phyloP scores from a whole-genome alignment of 2,888 invertebrate species.

The Pandemis corylana region DNA sequence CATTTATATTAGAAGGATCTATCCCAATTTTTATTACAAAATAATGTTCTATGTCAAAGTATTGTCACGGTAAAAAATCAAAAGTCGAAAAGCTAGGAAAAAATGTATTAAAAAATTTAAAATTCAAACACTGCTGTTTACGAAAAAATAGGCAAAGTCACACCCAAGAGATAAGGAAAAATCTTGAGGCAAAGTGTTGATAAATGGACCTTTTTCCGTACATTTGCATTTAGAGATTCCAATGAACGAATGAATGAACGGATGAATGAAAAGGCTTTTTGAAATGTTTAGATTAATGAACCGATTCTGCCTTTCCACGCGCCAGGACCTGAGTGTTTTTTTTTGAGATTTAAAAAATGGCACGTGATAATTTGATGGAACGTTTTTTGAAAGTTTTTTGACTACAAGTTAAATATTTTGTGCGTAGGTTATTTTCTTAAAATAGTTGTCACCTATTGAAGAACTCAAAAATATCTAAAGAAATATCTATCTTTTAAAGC shows the following conservation, averaged over 20 bases:
- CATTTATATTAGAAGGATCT: too few relatives aligned
- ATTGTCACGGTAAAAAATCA: too few relatives aligned
- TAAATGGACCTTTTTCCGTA: slow-evolving; percentile 28
- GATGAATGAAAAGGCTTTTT: slow-evolving; percentile 20
- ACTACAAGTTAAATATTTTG: not conserved
- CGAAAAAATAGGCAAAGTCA: slow-evolving; percentile 14
- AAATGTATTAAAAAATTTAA: not conserved
- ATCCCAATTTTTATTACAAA: too few relatives aligned
- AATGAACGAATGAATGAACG: slow-evolving; percentile 27
- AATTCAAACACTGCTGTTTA: not conserved
- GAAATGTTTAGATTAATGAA: slow-evolving; percentile 30
- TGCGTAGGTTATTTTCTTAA: too few relatives aligned
- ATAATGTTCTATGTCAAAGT: too few relatives aligned
- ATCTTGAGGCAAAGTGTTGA: slow-evolving; percentile 22
- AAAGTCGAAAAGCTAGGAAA: not conserved
- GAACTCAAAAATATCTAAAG: too few relatives aligned
- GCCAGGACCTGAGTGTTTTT: slow-evolving; percentile 2
- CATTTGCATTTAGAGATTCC: slow-evolving; percentile 31
- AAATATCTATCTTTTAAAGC: too few relatives aligned
- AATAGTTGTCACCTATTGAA: too few relatives aligned
- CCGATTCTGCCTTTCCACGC: slow-evolving; percentile 13
- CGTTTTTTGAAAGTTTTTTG: not conserved
- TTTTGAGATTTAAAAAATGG: not conserved
- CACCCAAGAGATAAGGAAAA: slow-evolving; percentile 9
- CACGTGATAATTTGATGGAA: slow-evolving; percentile 7